Evolutionary conservation across 2,113 vertebrate genomes (phyloP).

Genomic region (Hemibagrus wyckioides): DNA sequence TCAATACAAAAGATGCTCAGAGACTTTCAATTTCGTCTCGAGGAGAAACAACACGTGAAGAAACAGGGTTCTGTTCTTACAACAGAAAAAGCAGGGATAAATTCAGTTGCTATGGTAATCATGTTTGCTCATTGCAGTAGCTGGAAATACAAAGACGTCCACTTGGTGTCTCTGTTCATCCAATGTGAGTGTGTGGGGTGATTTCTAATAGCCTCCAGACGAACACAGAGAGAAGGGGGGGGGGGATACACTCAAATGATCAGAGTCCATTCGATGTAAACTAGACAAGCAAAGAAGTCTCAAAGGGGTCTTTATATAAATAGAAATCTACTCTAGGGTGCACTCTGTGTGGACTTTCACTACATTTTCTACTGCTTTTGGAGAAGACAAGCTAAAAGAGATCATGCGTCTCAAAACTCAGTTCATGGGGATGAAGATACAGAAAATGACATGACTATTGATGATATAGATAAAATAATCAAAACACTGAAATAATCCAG

Average conservation of each 20-base stretch:
- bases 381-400: not conserved
- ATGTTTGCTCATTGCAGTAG: conserved; percentile 22
- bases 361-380: not conserved
- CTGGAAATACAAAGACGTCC: conserved; percentile 35
- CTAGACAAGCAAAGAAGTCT: not conserved
- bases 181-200: conserved; percentile 14
- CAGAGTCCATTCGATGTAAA: not conserved
- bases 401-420: not conserved
- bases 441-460: not conserved
- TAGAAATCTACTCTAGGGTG: not conserved
- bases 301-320: not conserved
- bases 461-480: not conserved
- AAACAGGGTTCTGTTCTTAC: conserved; percentile 9
- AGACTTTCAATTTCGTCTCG: not conserved
- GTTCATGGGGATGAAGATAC: not conserved
- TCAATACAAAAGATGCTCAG: not conserved
- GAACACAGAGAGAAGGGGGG: not conserved
- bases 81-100: conserved; percentile 26
- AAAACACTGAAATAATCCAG: not conserved
- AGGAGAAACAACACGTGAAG: not conserved
- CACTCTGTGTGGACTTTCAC: not conserved
- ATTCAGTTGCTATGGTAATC: conserved; percentile 56
- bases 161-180: conserved; percentile 62
- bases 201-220: not conserved
- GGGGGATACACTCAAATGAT: not conserved